A percentile compares a stretch with the other conserved stretches of the same genome.
These are phyloP conservation scores for Diceros bicornis DNA, from an alignment of 2,797 vertebrate genomes.

Conservation along the genomic window DNA sequence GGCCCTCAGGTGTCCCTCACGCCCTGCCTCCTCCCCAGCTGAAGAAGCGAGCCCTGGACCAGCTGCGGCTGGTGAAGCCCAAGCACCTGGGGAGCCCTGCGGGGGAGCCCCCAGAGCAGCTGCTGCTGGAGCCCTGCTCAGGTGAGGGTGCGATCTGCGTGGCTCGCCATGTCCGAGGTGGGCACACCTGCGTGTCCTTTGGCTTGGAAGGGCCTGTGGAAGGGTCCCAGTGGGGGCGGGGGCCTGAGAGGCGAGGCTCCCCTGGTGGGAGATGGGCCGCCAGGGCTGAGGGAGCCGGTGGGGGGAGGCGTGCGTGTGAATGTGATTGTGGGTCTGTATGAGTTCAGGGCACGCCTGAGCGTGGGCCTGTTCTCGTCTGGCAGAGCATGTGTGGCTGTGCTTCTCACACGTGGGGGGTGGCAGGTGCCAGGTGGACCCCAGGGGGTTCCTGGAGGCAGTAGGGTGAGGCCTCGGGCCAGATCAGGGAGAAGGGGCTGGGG, in stretches of 20 bases:
- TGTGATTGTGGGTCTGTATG: background rate
- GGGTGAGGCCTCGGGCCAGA: background rate
- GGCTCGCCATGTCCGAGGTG: rapidly evolving
- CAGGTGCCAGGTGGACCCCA: background rate
- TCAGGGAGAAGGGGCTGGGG: background rate
- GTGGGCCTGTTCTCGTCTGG: background rate
- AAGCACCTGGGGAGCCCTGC: conserved; percentile 78
- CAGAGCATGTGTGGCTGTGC: background rate
- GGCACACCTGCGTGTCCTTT: background rate
- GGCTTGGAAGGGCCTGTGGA: background rate
- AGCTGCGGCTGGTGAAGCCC: conserved; percentile 93
- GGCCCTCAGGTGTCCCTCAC: background rate
- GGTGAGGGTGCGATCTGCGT: conserved; percentile 80
- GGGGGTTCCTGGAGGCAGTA: background rate
- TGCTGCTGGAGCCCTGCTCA: conserved; percentile 85
- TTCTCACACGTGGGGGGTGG: background rate
- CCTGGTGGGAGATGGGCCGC: background rate
- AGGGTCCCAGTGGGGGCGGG: background rate
- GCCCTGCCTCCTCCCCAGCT: conserved; percentile 88
- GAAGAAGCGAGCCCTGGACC: conserved; percentile 91
- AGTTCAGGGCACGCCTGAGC: rapidly evolving
- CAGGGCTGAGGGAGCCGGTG: background rate
- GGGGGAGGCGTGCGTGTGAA: rapidly evolving
- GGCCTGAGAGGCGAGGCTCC: background rate
- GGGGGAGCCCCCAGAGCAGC: conserved; percentile 81